Percentiles rank a stretch among this genome's conserved stretches.
phyloP scores from a whole-genome alignment of 1,140 invertebrate species.

The Solenopsis fugax region DNA sequence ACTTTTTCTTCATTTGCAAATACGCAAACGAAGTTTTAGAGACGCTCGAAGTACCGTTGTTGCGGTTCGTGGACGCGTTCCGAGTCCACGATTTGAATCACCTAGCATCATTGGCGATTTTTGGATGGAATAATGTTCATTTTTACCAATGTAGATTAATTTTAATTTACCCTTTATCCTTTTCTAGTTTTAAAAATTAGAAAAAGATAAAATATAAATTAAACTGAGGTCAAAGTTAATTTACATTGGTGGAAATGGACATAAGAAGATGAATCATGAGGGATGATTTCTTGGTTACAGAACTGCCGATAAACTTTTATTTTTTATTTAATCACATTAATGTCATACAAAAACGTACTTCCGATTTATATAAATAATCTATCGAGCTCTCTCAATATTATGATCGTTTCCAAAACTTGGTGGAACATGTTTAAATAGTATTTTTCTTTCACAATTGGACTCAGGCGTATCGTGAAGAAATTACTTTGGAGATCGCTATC shows the following conservation, averaged over 20 bases:
- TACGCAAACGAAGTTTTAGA: conserved; percentile 29
- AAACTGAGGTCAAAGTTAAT: too few relatives aligned
- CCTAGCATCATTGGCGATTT: background rate
- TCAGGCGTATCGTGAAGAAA: background rate
- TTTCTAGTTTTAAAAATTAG: too few relatives aligned
- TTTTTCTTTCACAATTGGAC: background rate
- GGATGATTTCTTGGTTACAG: background rate
- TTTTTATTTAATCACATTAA: background rate
- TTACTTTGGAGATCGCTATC: background rate
- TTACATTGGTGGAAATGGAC: too few relatives aligned
- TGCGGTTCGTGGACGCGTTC: background rate
- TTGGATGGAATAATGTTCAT: background rate
- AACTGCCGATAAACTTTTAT: background rate
- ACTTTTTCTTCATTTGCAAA: conserved; percentile 52
- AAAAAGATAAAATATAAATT: too few relatives aligned
- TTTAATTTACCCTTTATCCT: too few relatives aligned
- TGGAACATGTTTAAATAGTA: background rate
- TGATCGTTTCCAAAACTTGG: background rate
- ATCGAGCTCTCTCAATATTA: background rate
- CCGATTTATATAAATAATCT: background rate
- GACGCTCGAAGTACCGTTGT: conserved; percentile 22
- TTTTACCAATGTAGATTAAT: too few relatives aligned
- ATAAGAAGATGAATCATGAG: background rate
- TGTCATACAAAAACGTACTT: background rate
- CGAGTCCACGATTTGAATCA: background rate